Evolutionary conservation across 2,888 invertebrate species (phyloP).

Genomic region (Dysmachus trigonus): DNA sequence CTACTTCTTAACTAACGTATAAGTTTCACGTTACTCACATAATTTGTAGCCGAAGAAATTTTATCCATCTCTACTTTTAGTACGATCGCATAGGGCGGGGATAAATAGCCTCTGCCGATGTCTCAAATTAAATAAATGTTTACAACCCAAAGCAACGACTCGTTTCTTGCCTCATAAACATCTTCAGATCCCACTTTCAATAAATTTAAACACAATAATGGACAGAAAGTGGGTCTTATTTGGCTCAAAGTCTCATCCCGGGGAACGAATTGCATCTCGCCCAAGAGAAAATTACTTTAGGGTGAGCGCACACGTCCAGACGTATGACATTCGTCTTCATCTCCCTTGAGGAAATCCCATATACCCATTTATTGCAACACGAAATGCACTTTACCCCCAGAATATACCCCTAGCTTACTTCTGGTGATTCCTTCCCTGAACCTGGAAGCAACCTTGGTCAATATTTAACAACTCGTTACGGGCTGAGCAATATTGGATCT

Average conservation of each 20-base stretch:
- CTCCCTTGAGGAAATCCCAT: conserved; percentile 16
- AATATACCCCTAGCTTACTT: background rate
- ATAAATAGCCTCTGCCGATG: background rate
- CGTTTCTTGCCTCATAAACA: conserved; percentile 24
- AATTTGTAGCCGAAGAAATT: no score
- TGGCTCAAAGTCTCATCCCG: background rate
- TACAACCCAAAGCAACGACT: background rate
- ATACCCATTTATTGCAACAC: conserved; percentile 8
- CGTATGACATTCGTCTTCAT: conserved; percentile 34
- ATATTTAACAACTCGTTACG: conserved; percentile 37
- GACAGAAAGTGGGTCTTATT: conserved; percentile 14
- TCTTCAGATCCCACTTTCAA: conserved; percentile 26
- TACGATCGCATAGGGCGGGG: background rate
- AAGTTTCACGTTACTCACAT: no score
- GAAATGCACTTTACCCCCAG: conserved; percentile 13
- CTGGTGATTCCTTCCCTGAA: background rate
- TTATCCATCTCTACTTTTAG: background rate
- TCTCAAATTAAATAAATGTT: conserved; percentile 10
- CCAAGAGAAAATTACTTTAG: background rate
- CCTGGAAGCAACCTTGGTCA: conserved; percentile 3
- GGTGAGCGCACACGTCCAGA: background rate
- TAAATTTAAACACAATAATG: conserved; percentile 24
- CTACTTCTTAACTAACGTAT: no score
- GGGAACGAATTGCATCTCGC: background rate
- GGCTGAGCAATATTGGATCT: background rate